A percentile compares a stretch with the other conserved stretches of the same genome.
These are phyloP conservation scores for Hystrix cristata DNA, from an alignment of 2,113 vertebrate genomes.

Conservation along the genomic window DNA sequence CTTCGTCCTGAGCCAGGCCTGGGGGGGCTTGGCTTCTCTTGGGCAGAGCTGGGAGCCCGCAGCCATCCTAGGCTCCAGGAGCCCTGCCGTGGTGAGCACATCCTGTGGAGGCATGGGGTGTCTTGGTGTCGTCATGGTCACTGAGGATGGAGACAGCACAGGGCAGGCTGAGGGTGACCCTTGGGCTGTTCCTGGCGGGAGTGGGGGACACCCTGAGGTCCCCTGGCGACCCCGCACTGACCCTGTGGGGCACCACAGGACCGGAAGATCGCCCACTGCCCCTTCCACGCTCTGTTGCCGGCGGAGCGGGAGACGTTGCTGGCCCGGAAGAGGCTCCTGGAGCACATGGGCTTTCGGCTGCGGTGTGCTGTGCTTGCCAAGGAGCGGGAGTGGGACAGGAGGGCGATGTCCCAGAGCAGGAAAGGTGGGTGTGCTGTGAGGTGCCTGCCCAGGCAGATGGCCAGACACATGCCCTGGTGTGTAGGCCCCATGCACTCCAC, in stretches of 20 bases:
- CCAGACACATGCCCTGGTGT: rapidly evolving
- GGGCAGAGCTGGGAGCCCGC: neutral
- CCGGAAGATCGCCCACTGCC: constrained; percentile 87
- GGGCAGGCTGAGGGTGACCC: neutral
- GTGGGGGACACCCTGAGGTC: neutral
- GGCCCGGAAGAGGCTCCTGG: constrained; percentile 86
- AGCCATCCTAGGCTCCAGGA: neutral
- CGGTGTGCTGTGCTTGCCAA: constrained; percentile 70
- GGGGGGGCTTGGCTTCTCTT: neutral
- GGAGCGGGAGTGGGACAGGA: constrained; percentile 81
- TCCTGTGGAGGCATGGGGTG: too few relatives aligned
- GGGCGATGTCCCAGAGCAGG: constrained; percentile 74
- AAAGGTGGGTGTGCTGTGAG: constrained; percentile 49
- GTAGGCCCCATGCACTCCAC: neutral
- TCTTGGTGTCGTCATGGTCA: neutral
- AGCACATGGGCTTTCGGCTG: constrained; percentile 86
- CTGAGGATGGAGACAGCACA: neutral
- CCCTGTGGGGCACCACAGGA: constrained; percentile 82
- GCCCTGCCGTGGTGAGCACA: too few relatives aligned
- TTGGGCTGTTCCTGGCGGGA: too few relatives aligned
- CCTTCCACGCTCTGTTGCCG: constrained; percentile 87
- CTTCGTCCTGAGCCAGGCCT: neutral
- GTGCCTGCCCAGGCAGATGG: rapidly evolving
- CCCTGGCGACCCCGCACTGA: rapidly evolving
- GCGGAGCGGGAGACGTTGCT: constrained; percentile 86